Evolutionary conservation across 2,113 vertebrate species (phyloP).

Genomic region (Zosterops pallidus): DNA sequence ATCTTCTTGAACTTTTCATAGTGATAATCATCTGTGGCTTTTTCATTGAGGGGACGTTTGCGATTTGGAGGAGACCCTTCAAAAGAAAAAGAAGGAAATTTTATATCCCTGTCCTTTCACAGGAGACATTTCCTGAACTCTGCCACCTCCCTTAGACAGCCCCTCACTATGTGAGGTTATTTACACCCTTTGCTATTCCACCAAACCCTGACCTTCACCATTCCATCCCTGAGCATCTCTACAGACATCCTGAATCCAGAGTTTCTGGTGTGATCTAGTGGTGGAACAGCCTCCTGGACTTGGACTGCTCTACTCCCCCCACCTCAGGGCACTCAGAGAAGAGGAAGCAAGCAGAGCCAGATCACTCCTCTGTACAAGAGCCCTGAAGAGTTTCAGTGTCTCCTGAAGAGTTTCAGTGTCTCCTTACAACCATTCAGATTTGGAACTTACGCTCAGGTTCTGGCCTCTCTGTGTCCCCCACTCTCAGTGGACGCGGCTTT

Average conservation of each 20-base stretch:
- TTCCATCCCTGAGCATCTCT: neutral
- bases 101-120: neutral
- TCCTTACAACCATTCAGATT: no score
- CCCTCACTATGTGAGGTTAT: neutral
- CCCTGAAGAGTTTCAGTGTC: neutral
- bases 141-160: neutral
- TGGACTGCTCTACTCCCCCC: neutral
- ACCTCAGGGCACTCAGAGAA: neutral
- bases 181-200: neutral
- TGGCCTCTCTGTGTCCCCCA: conserved; percentile 95
- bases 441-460: conserved; percentile 87
- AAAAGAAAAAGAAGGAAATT: neutral
- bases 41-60: conserved; percentile 94
- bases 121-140: neutral
- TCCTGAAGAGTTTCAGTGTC: neutral
- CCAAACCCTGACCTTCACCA: neutral
- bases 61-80: conserved; percentile 87
- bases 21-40: conserved; percentile 97
- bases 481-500: conserved; percentile 91
- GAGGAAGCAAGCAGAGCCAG: neutral
- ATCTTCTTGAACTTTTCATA: conserved; percentile 99
- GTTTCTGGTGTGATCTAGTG: neutral
- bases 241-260: neutral
- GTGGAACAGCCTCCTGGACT: neutral
- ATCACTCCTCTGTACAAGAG: neutral